These are phyloP conservation scores for Tinea trinotella DNA, from an alignment of 2,888 invertebrate species.

Conservation along the genomic window DNA sequence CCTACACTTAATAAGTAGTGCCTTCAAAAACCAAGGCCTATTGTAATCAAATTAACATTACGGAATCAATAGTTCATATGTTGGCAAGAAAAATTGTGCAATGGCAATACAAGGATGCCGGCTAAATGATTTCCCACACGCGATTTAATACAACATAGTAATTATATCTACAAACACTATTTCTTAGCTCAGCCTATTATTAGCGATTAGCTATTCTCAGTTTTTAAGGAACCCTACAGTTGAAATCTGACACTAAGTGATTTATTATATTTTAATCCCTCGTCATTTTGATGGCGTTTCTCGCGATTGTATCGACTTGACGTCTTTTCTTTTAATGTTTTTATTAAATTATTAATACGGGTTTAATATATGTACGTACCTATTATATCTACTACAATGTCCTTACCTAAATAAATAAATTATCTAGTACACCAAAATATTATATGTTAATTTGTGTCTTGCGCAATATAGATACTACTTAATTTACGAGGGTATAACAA, in stretches of 20 bases:
- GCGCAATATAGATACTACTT: too few species aligned
- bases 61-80: constrained; percentile 26
- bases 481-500: too few species aligned
- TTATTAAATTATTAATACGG: too few species aligned
- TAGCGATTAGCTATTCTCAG: not conserved
- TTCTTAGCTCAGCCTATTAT: not conserved
- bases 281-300: not conserved
- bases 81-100: constrained; percentile 23
- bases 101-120: constrained; percentile 23
- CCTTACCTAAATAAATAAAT: too few species aligned
- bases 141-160: constrained; percentile 21
- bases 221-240: not conserved
- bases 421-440: too few species aligned
- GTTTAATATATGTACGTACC: too few species aligned
- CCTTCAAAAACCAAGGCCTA: constrained; percentile 22
- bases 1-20: not conserved
- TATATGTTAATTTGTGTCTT: too few species aligned
- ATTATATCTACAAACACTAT: not conserved
- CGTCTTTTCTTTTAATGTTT: not conserved
- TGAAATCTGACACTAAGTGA: not conserved
- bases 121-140: constrained; percentile 26
- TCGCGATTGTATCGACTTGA: not conserved
- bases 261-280: not conserved
- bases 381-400: too few species aligned
- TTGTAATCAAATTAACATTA: constrained; percentile 25